A percentile compares a stretch with the other conserved stretches of the same genome.
These are phyloP conservation scores for Melanotaenia pygmaea DNA, from an alignment of 2,797 vertebrate species.

Conservation along the genomic window DNA sequence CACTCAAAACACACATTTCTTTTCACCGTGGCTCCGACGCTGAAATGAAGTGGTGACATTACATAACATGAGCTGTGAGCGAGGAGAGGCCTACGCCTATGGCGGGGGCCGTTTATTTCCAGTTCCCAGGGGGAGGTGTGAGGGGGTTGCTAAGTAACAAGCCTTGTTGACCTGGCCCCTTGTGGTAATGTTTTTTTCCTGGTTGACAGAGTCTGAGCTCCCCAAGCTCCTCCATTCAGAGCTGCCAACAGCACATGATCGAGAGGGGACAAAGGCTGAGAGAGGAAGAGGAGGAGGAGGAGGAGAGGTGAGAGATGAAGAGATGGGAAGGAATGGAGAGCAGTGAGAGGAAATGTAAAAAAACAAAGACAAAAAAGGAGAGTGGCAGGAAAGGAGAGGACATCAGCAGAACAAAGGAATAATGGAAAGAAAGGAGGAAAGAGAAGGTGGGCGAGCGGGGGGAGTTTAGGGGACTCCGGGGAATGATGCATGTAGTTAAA, in stretches of 20 bases:
- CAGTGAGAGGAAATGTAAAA: constrained; percentile 12
- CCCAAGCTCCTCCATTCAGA: constrained; percentile 57
- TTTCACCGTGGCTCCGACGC: constrained; percentile 35
- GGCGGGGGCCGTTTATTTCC: constrained; percentile 25
- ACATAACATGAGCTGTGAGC: constrained; percentile 63
- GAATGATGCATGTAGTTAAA: constrained; percentile 12
- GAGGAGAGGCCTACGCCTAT: constrained; percentile 55
- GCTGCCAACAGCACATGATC: constrained; percentile 63
- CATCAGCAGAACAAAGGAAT: constrained; percentile 3
- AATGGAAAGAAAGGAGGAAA: background rate
- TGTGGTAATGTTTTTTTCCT: constrained; percentile 70
- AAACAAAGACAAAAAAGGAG: constrained; percentile 6
- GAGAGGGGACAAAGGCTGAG: constrained; percentile 27
- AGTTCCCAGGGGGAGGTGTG: constrained; percentile 62
- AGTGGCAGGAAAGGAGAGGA: constrained; percentile 17
- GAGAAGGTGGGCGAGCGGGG: background rate
- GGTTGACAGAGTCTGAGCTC: constrained; percentile 61
- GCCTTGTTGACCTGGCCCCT: constrained; percentile 79
- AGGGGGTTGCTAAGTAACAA: constrained; percentile 78
- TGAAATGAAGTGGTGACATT: constrained; percentile 55
- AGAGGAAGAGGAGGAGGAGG: background rate
- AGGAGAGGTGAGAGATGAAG: constrained; percentile 1
- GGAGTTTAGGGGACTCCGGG: constrained; percentile 3
- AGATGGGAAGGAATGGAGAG: constrained; percentile 33
- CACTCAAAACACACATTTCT: constrained; percentile 37